phyloP scores from a whole-genome alignment of 2,888 invertebrate genomes.

The Drepana falcataria region DNA sequence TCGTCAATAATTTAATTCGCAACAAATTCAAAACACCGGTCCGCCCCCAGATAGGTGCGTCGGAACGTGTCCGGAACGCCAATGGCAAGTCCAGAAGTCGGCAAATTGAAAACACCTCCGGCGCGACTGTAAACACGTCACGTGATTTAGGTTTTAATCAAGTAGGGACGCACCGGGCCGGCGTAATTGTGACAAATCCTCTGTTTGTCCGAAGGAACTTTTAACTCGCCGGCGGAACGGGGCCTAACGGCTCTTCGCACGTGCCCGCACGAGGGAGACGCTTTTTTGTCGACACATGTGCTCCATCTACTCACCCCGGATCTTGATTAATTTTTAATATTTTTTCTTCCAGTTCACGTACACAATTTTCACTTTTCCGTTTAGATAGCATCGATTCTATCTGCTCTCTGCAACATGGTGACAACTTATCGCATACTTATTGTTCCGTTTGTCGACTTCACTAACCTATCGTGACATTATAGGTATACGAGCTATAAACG shows the following conservation, averaged over 20 bases:
- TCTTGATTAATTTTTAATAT: constrained; percentile 79
- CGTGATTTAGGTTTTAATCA: constrained; percentile 80
- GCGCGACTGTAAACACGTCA: constrained; percentile 78
- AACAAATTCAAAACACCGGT: constrained; percentile 73
- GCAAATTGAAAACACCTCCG: constrained; percentile 79
- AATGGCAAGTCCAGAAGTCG: constrained; percentile 69
- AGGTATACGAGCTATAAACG: constrained; percentile 30
- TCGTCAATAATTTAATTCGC: constrained; percentile 77
- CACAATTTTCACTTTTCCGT: constrained; percentile 76
- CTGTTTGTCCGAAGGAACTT: constrained; percentile 78
- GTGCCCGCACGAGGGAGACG: constrained; percentile 66
- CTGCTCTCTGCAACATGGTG: constrained; percentile 8
- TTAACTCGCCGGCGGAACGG: constrained; percentile 70
- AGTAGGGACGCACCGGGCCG: constrained; percentile 73
- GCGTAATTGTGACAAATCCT: constrained; percentile 79
- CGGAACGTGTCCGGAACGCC: constrained; percentile 74
- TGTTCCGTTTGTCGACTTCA: constrained; percentile 7
- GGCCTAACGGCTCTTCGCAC: constrained; percentile 72
- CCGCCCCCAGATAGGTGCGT: constrained; percentile 70
- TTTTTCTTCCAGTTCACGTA: constrained; percentile 77
- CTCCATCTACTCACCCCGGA: constrained; percentile 39
- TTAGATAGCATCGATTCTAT: constrained; percentile 45
- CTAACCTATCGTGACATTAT: constrained; percentile 33
- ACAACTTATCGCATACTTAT: constrained; percentile 13
- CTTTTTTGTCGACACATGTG: constrained; percentile 78